These are phyloP conservation scores for Synergus gifuensis DNA, from an alignment of 2,888 invertebrate species.

Conservation along the genomic window DNA sequence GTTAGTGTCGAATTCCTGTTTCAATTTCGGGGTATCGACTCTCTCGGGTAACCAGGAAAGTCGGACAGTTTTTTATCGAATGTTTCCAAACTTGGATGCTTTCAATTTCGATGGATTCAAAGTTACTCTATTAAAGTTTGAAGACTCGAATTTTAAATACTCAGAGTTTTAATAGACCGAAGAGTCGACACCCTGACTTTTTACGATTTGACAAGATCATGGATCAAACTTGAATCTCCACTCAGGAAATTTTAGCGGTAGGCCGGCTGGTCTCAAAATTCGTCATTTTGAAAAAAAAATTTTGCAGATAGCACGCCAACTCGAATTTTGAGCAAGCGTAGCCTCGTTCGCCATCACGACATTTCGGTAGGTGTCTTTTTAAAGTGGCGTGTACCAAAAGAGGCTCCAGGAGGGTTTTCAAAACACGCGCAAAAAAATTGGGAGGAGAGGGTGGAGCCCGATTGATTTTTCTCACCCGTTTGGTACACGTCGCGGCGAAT, in stretches of 20 bases:
- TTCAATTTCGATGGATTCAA: slow-evolving; percentile 20
- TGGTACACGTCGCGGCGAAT: slow-evolving; percentile 29
- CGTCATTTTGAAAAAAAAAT: slow-evolving; percentile 30
- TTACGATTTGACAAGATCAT: slow-evolving; percentile 20
- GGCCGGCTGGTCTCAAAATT: slow-evolving; percentile 39
- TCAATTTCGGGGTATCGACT: slow-evolving; percentile 35
- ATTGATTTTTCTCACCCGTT: slow-evolving; percentile 19
- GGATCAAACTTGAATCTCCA: slow-evolving; percentile 32
- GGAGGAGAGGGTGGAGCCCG: background rate
- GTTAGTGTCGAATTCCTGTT: slow-evolving; percentile 34
- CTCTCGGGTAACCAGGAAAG: background rate
- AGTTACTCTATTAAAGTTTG: background rate
- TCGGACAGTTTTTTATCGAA: background rate
- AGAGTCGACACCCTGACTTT: slow-evolving; percentile 5
- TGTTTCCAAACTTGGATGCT: background rate
- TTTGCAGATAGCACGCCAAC: slow-evolving; percentile 18
- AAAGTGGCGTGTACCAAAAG: slow-evolving; percentile 3
- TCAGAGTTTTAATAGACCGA: background rate
- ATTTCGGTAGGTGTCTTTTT: slow-evolving; percentile 41
- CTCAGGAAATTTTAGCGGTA: slow-evolving; percentile 28
- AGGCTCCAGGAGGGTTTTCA: background rate
- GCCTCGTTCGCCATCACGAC: slow-evolving; percentile 28
- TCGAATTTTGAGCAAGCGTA: slow-evolving; percentile 33
- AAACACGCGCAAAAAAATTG: slow-evolving; percentile 34
- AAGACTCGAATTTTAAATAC: background rate